Evolutionary conservation across 2,797 vertebrate species (phyloP).

Genomic region (Psittacula derbiana): DNA sequence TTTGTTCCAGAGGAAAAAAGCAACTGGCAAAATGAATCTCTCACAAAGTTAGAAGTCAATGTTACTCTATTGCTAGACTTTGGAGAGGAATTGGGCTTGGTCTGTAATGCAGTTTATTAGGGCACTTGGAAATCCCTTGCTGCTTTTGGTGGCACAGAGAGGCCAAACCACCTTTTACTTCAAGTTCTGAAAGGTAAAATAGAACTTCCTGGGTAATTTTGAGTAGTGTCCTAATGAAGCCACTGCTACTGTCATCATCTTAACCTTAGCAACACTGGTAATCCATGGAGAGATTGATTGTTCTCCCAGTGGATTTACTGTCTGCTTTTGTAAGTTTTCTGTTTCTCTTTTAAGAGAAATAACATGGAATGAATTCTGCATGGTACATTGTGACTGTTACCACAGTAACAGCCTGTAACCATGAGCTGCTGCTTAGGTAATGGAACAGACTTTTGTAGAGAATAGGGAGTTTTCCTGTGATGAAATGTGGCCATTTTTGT

Average conservation of each 20-base stretch:
- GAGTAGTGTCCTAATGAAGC: background rate
- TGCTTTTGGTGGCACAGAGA: background rate
- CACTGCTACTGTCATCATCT: background rate
- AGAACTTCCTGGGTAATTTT: background rate
- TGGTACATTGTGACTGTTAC: slow-evolving; percentile 17
- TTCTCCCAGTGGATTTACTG: background rate
- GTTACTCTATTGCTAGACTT: background rate
- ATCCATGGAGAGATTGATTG: background rate
- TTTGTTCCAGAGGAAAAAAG: background rate
- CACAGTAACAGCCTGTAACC: slow-evolving; percentile 33
- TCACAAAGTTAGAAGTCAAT: background rate
- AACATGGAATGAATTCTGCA: background rate
- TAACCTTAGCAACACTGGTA: background rate
- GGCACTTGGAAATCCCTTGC: background rate
- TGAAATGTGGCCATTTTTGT: background rate
- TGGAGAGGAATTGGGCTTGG: background rate
- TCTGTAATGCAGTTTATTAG: background rate
- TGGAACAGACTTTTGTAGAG: background rate
- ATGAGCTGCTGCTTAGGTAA: slow-evolving; percentile 46
- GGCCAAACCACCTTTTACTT: background rate
- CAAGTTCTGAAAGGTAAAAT: background rate
- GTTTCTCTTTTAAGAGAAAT: background rate
- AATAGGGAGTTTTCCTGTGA: slow-evolving; percentile 9
- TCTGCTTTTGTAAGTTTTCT: background rate
- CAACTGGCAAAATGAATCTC: background rate